These are phyloP conservation scores for Catagonus wagneri DNA, from an alignment of 2,113 vertebrate genomes.

Conservation along the genomic window DNA sequence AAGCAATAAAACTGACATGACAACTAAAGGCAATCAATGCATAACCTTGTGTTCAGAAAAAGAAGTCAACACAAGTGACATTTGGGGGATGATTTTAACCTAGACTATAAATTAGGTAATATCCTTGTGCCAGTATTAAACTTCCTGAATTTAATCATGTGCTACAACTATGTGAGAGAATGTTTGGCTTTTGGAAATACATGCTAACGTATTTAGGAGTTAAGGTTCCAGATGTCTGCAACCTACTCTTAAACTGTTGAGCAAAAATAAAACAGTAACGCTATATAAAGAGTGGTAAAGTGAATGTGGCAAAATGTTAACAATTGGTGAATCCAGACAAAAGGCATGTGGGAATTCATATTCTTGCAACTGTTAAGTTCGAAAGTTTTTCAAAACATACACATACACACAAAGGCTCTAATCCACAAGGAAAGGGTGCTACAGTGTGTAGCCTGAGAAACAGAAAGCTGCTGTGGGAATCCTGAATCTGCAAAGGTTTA, in stretches of 20 bases:
- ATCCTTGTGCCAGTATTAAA: background rate
- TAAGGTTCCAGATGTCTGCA: background rate
- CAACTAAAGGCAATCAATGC: background rate
- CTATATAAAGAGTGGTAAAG: background rate
- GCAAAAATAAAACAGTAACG: conserved; percentile 1
- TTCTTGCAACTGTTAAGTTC: background rate
- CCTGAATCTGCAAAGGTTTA: background rate
- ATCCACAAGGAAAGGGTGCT: background rate
- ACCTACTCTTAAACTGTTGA: background rate
- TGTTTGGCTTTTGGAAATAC: conserved; percentile 15
- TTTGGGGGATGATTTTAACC: background rate
- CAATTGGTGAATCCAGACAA: background rate
- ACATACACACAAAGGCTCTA: background rate
- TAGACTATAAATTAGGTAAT: background rate
- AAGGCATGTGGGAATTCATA: background rate
- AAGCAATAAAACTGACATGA: background rate
- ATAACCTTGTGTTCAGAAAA: background rate
- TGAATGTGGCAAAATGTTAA: background rate
- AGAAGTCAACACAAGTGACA: background rate
- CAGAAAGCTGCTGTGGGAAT: background rate
- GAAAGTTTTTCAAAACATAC: background rate
- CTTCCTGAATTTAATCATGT: conserved; percentile 19
- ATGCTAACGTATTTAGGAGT: background rate
- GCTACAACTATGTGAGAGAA: background rate
- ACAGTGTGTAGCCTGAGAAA: background rate